Evolutionary conservation across 2,888 invertebrate genomes (phyloP), one percentile per base, ranked within the genome.

Genomic region (Podabrus alpinus): DNA sequence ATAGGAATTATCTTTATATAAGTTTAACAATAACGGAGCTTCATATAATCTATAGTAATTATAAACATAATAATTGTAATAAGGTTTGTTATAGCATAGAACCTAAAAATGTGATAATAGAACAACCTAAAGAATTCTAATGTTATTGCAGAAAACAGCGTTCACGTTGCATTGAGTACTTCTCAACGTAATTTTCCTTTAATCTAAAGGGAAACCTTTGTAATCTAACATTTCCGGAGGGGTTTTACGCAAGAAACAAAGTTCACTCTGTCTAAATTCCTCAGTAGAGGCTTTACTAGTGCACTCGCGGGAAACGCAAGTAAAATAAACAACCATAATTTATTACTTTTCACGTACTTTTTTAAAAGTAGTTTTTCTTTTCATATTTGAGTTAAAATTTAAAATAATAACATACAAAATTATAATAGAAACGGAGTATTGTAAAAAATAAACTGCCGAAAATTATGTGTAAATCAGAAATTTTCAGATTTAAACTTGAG

Each of bases 281-380:
- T 69, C 69, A 67, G 59, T 25, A 68, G 72, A 67, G 76, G 59
- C 69, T 68, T 69, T 45, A 15, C 67, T 70, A 75, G 70, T 71
- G 68, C 68, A 73, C 76, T 71, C 76, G 13, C 64, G 73, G 71
- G 76, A 29, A 29, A 60, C 16, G 66, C 67, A 68, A 68, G 68
- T 45, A 76, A 76, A 76, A 76, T 73, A 76, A 76, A 76, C 73
- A 76, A 71, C 76, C 67, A 73, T 76, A 73, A 76, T 70, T 76
- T 76, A 76, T 76, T 72, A 76, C 73, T 76, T 72, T 73, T 72
- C 68, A 73, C 13, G 66, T 70, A 60, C 70, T 69, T 66, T 66
- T 70, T 29, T 64, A 59, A 45, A 72, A 75, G 61, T 61, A 68
- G 19, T 67, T 69, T 64, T 66, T 66, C 68, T 67, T n/a, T 69